These are phyloP conservation scores for Rhynchotus rufescens DNA, from an alignment of 2,797 vertebrate genomes.

Conservation along the genomic window DNA sequence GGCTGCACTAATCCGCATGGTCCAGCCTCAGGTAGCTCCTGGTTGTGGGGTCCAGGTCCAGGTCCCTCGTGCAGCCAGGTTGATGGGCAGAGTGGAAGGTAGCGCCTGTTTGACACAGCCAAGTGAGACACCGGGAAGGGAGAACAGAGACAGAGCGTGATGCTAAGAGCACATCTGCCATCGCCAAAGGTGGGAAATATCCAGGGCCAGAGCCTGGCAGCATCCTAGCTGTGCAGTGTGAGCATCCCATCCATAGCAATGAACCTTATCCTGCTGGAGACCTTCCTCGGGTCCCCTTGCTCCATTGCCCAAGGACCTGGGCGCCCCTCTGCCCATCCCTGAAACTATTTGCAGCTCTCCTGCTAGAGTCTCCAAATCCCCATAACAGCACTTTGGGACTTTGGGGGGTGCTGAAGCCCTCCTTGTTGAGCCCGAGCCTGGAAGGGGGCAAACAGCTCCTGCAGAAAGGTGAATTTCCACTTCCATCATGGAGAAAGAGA, in stretches of 20 bases:
- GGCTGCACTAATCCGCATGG: not conserved
- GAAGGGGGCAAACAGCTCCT: no score
- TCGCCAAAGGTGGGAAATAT: no score
- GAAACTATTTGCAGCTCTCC: not conserved
- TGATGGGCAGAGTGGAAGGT: rapidly evolving
- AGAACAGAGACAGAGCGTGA: no score
- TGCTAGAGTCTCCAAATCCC: no score
- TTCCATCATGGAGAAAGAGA: no score
- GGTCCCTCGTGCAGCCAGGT: not conserved
- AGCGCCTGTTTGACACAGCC: not conserved
- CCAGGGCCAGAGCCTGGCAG: not conserved
- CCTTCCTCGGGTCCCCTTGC: not conserved
- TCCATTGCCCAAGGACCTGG: not conserved
- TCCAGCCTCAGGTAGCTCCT: not conserved
- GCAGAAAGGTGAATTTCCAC: no score
- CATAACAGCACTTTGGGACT: not conserved
- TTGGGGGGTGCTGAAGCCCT: not conserved
- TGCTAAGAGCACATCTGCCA: no score
- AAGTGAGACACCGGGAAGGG: no score
- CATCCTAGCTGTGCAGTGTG: not conserved
- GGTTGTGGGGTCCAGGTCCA: rapidly evolving
- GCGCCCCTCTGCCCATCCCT: no score
- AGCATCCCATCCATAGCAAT: not conserved
- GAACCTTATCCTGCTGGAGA: not conserved
- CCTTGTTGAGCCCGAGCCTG: not conserved